phyloP scores from a whole-genome alignment of 2,797 vertebrate species.

The Myotis findleyi region DNA sequence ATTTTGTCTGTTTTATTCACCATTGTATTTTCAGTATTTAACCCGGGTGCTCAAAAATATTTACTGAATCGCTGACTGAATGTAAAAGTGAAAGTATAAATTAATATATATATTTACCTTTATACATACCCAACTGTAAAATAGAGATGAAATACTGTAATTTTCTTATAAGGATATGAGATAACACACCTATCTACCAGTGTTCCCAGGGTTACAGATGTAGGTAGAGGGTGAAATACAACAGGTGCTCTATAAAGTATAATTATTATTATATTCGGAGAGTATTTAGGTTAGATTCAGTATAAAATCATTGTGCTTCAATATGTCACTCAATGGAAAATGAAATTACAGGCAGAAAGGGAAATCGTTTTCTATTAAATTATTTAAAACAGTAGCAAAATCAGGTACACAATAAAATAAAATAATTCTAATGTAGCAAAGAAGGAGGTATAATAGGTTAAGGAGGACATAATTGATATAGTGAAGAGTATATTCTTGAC shows the following conservation, averaged over 20 bases:
- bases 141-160: neutral
- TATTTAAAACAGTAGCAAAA: neutral
- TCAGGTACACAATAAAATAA: slow-evolving; percentile 7
- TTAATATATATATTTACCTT: neutral
- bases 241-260: neutral
- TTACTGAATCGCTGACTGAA: neutral
- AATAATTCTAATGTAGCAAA: neutral
- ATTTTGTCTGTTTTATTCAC: neutral
- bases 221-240: neutral
- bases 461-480: neutral
- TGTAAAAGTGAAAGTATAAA: neutral
- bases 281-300: neutral
- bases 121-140: accelerated
- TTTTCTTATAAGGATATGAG: neutral
- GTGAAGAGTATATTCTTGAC: neutral
- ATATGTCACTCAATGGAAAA: neutral
- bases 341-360: neutral
- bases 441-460: neutral
- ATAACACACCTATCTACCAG: neutral
- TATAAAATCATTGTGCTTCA: neutral
- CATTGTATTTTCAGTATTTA: neutral
- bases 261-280: neutral
- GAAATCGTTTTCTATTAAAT: neutral
- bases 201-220: neutral
- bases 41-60: neutral